Percentiles rank a stretch among this genome's conserved stretches.
These are phyloP conservation scores for Noturus placidus DNA, from an alignment of 2,113 vertebrate genomes.

Conservation along the genomic window DNA sequence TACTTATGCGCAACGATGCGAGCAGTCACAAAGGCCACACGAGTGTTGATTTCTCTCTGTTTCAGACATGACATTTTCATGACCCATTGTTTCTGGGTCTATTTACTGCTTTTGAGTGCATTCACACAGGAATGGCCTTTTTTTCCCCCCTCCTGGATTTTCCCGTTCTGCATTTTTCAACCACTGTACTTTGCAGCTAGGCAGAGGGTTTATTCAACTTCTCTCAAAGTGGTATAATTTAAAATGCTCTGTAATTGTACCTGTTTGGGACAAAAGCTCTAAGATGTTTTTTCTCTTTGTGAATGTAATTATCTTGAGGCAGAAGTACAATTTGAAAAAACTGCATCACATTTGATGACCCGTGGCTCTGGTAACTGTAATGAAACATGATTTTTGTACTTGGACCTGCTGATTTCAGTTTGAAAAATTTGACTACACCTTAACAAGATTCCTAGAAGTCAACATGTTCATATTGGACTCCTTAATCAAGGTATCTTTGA, in stretches of 20 bases:
- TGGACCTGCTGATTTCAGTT: not conserved
- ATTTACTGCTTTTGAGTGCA: not conserved
- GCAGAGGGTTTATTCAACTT: not conserved
- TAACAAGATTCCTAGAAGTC: not conserved
- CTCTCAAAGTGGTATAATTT: not conserved
- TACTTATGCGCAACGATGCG: constrained; percentile 30
- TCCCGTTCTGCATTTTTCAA: not conserved
- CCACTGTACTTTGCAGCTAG: constrained; percentile 9
- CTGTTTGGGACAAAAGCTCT: not conserved
- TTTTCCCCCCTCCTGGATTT: not conserved
- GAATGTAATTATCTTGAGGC: not conserved
- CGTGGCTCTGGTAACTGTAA: not conserved
- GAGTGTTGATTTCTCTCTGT: constrained; percentile 10
- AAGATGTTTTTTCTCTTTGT: not conserved
- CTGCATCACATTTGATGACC: not conserved
- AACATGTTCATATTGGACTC: not conserved
- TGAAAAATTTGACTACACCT: not conserved
- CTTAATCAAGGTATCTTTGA: not conserved
- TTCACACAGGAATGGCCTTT: not conserved
- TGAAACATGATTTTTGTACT: not conserved
- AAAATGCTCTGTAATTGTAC: constrained; percentile 40
- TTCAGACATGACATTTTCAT: constrained; percentile 18
- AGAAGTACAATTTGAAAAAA: not conserved
- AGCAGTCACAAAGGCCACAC: constrained; percentile 20
- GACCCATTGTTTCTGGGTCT: constrained; percentile 20